phyloP scores from a whole-genome alignment of 2,113 vertebrate genomes.

The Pseudopodoces humilis region DNA sequence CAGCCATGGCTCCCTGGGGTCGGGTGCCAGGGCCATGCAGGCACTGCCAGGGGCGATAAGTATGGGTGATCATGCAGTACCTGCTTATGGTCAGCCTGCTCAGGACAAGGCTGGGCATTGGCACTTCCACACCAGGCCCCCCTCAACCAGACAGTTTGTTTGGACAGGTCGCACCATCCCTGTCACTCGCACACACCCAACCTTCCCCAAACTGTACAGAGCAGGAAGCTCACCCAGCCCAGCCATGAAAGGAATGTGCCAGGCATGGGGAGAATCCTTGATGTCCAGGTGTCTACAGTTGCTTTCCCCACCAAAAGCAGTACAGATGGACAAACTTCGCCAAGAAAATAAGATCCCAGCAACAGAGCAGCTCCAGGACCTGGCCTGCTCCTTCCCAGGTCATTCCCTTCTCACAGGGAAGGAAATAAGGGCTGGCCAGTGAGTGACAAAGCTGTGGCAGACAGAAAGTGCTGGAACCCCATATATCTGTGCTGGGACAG shows the following conservation, averaged over 20 bases:
- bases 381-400: not conserved
- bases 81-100: not conserved
- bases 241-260: rapidly evolving
- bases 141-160: not conserved
- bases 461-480: not conserved
- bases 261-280: not conserved
- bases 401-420: not conserved
- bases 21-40: rapidly evolving
- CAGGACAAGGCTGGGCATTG: not conserved
- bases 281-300: not conserved
- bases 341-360: not conserved
- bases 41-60: not conserved
- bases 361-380: not conserved
- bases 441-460: not conserved
- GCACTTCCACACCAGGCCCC: not conserved
- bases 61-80: rapidly evolving
- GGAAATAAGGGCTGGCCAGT: not conserved
- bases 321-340: not conserved
- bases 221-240: not conserved
- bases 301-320: not conserved
- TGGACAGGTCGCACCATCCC: not conserved
- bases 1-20: rapidly evolving
- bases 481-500: rapidly evolving
- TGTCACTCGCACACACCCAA: not conserved
- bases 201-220: rapidly evolving